Evolutionary conservation across 2,797 vertebrate species (phyloP), one percentile per base, ranked within the genome.

Genomic region (Steatocranus sp.): DNA sequence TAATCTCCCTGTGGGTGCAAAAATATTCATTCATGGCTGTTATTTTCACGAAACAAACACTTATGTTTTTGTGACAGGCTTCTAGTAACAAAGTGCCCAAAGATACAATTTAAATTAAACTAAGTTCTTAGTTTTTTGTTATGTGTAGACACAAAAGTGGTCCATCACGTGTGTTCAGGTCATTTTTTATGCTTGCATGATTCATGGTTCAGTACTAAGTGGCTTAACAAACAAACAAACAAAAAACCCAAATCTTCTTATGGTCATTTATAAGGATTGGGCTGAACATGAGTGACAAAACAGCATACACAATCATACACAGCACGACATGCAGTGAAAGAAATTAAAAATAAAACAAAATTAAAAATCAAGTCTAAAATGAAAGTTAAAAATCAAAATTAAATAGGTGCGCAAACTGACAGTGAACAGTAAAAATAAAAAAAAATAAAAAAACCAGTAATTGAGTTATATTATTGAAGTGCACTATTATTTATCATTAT

Each of bases 331-430:
- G 3, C 51, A 27, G 51, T 15, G 51, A 53, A 53, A 53, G 3
- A 53, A 53, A 25, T 53, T 8, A 8, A 53, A 53, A 25, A 53
- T 0, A 53, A 53, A 53, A 25, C 11, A 27, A 53, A 54, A 54
- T 25, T 27, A 53, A 56, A 34, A 58, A 1, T 11, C 6, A 34
- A 34, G 17, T 58, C 6, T 58, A 58, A 58, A 58, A 61, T 61
- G 17, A 61, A 34, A 7, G 1, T 7, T 2, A 34, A 61, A 34
- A 61, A 61, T 61, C 30, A 11, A 61, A 61, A 61, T 34, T 18
- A 34, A 61, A n/a, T 34, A 1, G 56, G 17, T 11, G 30, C 11
- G 53, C 17, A 0, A 58, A 58, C 27, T 58, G 1, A 32, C 27
- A 32, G 54, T 32, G 54, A 32, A 32, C 54, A 11, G 54, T 11